Evolutionary conservation across 2,113 vertebrate species (phyloP).

Genomic region (Phasianus colchicus): DNA sequence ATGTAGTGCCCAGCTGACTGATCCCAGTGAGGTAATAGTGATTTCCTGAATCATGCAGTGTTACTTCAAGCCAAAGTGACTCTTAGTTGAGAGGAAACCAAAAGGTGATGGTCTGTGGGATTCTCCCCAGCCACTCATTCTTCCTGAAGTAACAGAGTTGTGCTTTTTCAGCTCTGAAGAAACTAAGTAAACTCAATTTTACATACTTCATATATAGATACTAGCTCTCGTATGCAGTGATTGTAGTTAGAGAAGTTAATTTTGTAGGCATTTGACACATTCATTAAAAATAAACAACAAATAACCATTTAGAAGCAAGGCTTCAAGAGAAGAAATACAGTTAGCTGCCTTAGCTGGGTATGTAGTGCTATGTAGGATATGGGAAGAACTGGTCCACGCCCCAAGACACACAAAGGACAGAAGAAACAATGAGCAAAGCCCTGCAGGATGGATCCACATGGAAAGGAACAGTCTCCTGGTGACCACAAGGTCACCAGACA

Average conservation of each 20-base stretch:
- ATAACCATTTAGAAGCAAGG: accelerated
- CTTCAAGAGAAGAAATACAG: background rate
- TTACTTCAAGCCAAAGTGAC: background rate
- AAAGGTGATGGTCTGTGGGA: background rate
- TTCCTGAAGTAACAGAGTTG: background rate
- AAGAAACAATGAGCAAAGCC: accelerated
- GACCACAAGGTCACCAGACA: background rate
- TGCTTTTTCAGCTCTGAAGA: background rate
- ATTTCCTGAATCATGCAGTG: background rate
- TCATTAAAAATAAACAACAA: background rate
- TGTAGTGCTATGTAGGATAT: background rate
- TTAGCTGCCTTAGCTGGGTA: background rate
- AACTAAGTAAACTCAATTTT: background rate
- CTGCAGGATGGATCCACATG: background rate
- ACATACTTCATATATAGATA: background rate
- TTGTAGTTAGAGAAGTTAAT: background rate
- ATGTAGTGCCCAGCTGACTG: background rate
- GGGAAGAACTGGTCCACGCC: accelerated
- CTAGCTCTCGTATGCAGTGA: background rate
- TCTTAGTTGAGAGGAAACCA: background rate
- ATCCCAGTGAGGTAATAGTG: background rate
- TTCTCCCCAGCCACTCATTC: background rate
- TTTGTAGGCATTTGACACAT: background rate
- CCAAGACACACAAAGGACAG: background rate
- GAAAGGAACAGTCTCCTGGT: too few relatives aligned